These are phyloP conservation scores for Murina feae DNA, from an alignment of 2,113 vertebrate genomes.

Conservation along the genomic window DNA sequence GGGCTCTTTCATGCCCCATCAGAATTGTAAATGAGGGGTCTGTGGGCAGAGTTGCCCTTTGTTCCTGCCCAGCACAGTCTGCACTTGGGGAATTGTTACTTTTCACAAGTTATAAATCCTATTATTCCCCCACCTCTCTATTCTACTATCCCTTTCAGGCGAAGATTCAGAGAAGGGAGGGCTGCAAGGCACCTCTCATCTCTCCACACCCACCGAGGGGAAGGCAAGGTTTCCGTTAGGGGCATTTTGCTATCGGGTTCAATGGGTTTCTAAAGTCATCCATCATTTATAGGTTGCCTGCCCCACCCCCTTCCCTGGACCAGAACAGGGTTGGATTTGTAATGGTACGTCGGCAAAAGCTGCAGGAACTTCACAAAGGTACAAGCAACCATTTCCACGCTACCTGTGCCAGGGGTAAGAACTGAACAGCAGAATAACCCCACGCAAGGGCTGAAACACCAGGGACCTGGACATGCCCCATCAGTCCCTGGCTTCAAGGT, in stretches of 20 bases:
- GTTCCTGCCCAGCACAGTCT: constrained; percentile 75
- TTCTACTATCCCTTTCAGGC: constrained; percentile 68
- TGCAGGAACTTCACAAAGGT: constrained; percentile 58
- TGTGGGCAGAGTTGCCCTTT: constrained; percentile 77
- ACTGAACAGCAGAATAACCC: background rate
- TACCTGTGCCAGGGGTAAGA: background rate
- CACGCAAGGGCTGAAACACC: background rate
- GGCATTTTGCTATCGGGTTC: constrained; percentile 49
- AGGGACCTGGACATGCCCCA: background rate
- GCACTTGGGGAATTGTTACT: constrained; percentile 79
- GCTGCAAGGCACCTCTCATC: constrained; percentile 25
- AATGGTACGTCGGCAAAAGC: background rate
- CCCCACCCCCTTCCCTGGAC: constrained; percentile 50
- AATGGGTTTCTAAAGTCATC: constrained; percentile 62
- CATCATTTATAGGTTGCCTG: constrained; percentile 53
- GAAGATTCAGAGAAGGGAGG: constrained; percentile 59
- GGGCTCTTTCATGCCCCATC: constrained; percentile 75
- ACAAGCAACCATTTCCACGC: background rate
- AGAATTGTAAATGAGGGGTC: constrained; percentile 83
- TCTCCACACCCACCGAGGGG: constrained; percentile 28
- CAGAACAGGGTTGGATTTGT: constrained; percentile 38
- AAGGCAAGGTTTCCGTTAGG: constrained; percentile 43
- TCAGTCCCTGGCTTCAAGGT: background rate
- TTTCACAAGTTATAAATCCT: constrained; percentile 81
- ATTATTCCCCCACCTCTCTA: constrained; percentile 70